Conservation (phyloP, 2,797 vertebrate genomes). For the Sandelia bainsii region DNA sequence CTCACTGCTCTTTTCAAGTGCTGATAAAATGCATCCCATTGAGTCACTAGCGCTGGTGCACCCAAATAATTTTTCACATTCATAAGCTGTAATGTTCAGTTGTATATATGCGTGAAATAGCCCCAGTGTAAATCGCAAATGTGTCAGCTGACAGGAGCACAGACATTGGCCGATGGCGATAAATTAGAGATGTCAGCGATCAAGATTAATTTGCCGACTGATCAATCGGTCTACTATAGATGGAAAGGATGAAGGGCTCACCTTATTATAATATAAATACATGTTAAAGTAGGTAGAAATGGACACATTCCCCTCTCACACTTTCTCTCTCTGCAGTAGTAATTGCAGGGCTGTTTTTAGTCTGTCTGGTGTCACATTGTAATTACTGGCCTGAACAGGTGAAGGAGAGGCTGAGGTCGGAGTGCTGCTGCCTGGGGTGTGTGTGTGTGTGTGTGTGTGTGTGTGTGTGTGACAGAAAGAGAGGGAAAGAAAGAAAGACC, state of each 20-base stretch:
- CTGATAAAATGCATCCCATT: too few species aligned
- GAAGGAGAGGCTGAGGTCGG: slow-evolving; percentile 65
- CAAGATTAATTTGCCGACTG: too few species aligned
- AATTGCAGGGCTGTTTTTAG: slow-evolving; percentile 60
- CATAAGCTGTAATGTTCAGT: too few species aligned
- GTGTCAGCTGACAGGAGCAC: too few species aligned
- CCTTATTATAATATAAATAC: not conserved
- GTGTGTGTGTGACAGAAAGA: slow-evolving; percentile 32
- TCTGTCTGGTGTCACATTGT: slow-evolving; percentile 62
- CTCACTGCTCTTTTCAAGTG: too few species aligned
- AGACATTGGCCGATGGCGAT: too few species aligned
- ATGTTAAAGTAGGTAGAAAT: slow-evolving; percentile 22
- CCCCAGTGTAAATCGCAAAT: too few species aligned
- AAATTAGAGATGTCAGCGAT: too few species aligned
- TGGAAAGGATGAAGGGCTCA: not conserved
- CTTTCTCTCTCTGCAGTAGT: slow-evolving; percentile 23
- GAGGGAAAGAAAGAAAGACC: slow-evolving; percentile 12
- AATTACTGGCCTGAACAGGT: slow-evolving; percentile 72
- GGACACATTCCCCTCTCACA: slow-evolving; percentile 14
- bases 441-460: slow-evolving; percentile 17
- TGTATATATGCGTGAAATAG: too few species aligned
- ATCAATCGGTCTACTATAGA: too few species aligned
- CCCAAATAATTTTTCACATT: too few species aligned
- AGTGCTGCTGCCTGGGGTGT: slow-evolving; percentile 42
- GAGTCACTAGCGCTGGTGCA: too few species aligned